These are phyloP conservation scores for Sycophaga agraensis DNA, from an alignment of 1,140 invertebrate species.

Conservation along the genomic window DNA sequence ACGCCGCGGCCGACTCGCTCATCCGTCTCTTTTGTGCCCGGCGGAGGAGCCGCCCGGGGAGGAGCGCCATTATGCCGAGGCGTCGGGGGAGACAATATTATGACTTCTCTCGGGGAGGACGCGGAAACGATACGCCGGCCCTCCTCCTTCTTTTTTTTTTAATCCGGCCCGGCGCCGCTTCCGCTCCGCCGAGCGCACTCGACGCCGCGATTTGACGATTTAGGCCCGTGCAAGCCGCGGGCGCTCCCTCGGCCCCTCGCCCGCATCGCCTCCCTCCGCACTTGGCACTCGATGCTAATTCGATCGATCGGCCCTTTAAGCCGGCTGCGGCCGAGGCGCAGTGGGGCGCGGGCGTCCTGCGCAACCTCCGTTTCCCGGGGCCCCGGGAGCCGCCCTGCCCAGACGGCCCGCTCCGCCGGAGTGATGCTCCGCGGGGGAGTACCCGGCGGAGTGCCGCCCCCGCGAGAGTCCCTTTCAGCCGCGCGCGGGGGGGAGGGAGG, in stretches of 20 bases:
- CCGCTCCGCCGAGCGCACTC: too few relatives aligned
- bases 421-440: too few relatives aligned
- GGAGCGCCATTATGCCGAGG: constrained; percentile 16
- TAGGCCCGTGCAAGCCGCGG: too few relatives aligned
- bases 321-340: constrained; percentile 20
- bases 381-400: too few relatives aligned
- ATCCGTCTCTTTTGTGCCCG: constrained; percentile 1
- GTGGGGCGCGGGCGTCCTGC: constrained; percentile 17
- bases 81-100: constrained; percentile 38
- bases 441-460: too few relatives aligned
- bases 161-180: not conserved
- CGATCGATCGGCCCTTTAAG: constrained; percentile 31
- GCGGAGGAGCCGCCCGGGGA: constrained; percentile 2
- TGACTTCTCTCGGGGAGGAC: constrained; percentile 31
- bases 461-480: not conserved
- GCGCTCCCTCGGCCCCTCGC: too few relatives aligned
- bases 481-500: not conserved
- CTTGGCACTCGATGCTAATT: constrained; percentile 39
- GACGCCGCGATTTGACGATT: too few relatives aligned
- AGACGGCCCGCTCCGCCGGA: too few relatives aligned
- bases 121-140: not conserved
- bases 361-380: not conserved
- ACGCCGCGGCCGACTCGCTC: not conserved
- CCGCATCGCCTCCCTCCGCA: constrained; percentile 29
- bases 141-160: not conserved